phyloP scores from a whole-genome alignment of 2,797 vertebrate genomes.

The Enteromius fasciolatus region DNA sequence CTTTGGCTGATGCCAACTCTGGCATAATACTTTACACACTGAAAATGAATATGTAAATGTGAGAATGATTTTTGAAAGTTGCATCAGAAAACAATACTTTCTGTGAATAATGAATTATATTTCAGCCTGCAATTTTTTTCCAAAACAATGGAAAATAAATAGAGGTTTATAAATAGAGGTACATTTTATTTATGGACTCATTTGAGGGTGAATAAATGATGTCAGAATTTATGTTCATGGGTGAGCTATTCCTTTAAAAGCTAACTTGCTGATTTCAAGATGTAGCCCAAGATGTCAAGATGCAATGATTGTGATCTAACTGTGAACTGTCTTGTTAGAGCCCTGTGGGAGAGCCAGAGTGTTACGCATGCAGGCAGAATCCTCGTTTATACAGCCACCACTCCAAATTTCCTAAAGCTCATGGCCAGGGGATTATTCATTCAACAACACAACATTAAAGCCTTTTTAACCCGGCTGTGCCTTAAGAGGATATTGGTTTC shows the following conservation, averaged over 20 bases:
- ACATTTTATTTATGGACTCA: background rate
- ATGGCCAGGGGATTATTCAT: slow-evolving; percentile 24
- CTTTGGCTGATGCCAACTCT: background rate
- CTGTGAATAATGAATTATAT: background rate
- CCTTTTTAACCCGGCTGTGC: slow-evolving; percentile 14
- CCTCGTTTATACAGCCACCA: slow-evolving; percentile 1
- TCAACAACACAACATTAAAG: slow-evolving; percentile 21
- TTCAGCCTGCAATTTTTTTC: background rate
- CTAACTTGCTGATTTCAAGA: slow-evolving; percentile 27
- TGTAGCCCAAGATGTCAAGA: background rate
- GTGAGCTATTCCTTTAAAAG: background rate
- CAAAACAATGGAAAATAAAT: background rate
- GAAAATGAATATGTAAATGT: background rate
- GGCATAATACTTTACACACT: background rate
- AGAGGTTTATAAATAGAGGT: background rate
- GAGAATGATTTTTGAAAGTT: background rate
- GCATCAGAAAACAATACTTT: no score
- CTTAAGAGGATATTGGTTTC: slow-evolving; percentile 32
- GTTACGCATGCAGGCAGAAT: slow-evolving; percentile 16
- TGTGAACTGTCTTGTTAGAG: slow-evolving; percentile 2
- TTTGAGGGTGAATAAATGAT: background rate
- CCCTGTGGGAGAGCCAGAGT: background rate
- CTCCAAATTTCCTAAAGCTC: slow-evolving; percentile 23
- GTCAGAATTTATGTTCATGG: background rate
- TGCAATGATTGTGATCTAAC: slow-evolving; percentile 17